A percentile compares a stretch with the other conserved stretches of the same genome.
Conservation (phyloP, 2,888 invertebrate species). For the Nebria brevicollis region DNA sequence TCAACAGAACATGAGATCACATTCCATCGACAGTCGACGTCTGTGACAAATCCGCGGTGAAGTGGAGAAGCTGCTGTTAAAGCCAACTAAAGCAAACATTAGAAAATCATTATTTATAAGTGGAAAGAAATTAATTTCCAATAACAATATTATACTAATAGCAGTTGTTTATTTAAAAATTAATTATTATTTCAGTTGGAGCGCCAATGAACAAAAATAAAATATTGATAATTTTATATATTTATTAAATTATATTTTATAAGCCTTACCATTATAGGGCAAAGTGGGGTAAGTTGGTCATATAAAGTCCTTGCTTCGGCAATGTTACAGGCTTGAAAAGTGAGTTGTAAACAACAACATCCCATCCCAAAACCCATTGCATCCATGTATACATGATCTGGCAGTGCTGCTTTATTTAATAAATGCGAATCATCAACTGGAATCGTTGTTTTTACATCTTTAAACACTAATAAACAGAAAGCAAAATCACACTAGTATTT, state of each 20-base stretch:
- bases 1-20: slow-evolving; percentile 96
- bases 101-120: not conserved
- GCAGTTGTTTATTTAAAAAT: no score
- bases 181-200: no score
- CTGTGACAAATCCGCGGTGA: slow-evolving; percentile 92
- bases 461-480: slow-evolving; percentile 75
- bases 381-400: slow-evolving; percentile 97
- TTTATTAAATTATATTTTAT: slow-evolving; percentile 7
- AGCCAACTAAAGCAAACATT: slow-evolving; percentile 73
- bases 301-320: slow-evolving; percentile 94
- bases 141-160: no score
- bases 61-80: slow-evolving; percentile 96
- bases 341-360: slow-evolving; percentile 95
- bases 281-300: slow-evolving; percentile 95
- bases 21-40: slow-evolving; percentile 98
- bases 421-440: slow-evolving; percentile 82
- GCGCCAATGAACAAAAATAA: no score
- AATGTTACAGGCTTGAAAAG: slow-evolving; percentile 97
- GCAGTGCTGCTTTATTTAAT: slow-evolving; percentile 75
- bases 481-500: slow-evolving; percentile 35
- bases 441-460: slow-evolving; percentile 85
- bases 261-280: slow-evolving; percentile 90
- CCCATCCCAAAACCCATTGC: slow-evolving; percentile 99
- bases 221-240: not conserved
- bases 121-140: not conserved